A percentile compares a stretch with the other conserved stretches of the same genome.
Conservation (phyloP, 2,113 vertebrate species). For the Donacobius atricapilla region DNA sequence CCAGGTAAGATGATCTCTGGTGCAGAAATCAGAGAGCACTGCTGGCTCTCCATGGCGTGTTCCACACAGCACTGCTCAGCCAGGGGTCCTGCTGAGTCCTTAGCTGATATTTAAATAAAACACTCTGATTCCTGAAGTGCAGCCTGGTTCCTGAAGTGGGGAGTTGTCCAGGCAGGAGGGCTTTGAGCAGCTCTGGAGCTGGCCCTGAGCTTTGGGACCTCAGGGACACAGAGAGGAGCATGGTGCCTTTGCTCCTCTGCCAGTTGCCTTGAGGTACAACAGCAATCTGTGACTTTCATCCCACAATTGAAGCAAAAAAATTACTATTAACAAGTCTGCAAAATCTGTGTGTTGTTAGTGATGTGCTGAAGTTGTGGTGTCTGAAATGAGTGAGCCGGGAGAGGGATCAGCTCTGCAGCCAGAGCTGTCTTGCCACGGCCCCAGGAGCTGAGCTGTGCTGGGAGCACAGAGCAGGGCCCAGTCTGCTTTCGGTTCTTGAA, state of each 20-base stretch:
- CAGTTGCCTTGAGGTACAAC: background rate
- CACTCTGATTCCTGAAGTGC: background rate
- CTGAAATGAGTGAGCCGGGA: background rate
- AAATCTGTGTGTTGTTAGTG: fast-evolving
- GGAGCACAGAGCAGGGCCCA: background rate
- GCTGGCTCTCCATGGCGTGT: background rate
- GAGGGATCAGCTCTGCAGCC: background rate
- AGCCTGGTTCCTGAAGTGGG: background rate
- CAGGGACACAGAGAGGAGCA: fast-evolving
- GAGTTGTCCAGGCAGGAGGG: background rate
- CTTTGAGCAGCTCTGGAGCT: background rate
- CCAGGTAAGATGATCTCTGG: background rate
- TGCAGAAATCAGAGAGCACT: background rate
- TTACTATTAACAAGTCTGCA: background rate
- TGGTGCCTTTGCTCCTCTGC: background rate
- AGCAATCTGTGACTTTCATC: background rate
- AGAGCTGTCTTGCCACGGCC: background rate
- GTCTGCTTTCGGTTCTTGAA: slow-evolving; percentile 22
- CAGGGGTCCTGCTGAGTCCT: background rate
- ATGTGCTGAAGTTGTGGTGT: background rate
- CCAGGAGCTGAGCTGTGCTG: background rate
- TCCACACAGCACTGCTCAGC: background rate
- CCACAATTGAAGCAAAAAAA: background rate
- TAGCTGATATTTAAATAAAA: background rate
- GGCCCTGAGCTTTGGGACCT: background rate